Evolutionary conservation across 2,888 invertebrate species (phyloP), one percentile per base, ranked within the genome.

Genomic region (Cyaniris semiargus): DNA sequence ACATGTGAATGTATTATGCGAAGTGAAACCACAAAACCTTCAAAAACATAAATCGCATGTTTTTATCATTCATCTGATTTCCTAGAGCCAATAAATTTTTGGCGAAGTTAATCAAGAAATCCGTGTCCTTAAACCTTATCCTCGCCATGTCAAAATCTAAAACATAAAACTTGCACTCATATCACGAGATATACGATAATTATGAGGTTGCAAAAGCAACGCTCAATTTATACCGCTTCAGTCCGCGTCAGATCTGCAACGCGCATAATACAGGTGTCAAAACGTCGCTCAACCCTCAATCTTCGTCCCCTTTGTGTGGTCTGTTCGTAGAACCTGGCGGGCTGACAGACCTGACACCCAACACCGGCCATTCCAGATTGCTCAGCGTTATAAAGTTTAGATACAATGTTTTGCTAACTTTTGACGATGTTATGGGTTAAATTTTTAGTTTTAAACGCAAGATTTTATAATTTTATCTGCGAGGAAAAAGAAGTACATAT

Each of bases 251-350:
- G 66, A 66, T 66, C 66, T 66, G 66, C 66, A 66, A 27, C 27
- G 66, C 15, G 66, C 66, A 66, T 66, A 66, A 66, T 66, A 31
- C 27, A 66, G 66, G 66, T 66, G 66, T 66, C 66, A 66, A 66
- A 31, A 66, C 27, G 66, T 66, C 66, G 27, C 66, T 66, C 66
- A 66, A 66, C 27, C 66, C 18, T 66, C 66, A 27, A 66, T 66
- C 66, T 66, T 66, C 66, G 66, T 66, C 66, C 18, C 66, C 27
- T 66, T 66, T 48, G 74, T 74, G 74, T 44, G 74, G 74, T 74
- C 74, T 74, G 53, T 74, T 74, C 74, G 74, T 7, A 27, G 74
- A 74, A 74, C 48, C 53, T 53, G 53, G 1, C 53, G 18, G 53
- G 18, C 23, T 38, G 48, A 48, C 38, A 21, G 34, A 38, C 71